A percentile compares a stretch with the other conserved stretches of the same genome.
Conservation (phyloP, 2,888 invertebrate genomes). For the Trichacis sp. region DNA sequence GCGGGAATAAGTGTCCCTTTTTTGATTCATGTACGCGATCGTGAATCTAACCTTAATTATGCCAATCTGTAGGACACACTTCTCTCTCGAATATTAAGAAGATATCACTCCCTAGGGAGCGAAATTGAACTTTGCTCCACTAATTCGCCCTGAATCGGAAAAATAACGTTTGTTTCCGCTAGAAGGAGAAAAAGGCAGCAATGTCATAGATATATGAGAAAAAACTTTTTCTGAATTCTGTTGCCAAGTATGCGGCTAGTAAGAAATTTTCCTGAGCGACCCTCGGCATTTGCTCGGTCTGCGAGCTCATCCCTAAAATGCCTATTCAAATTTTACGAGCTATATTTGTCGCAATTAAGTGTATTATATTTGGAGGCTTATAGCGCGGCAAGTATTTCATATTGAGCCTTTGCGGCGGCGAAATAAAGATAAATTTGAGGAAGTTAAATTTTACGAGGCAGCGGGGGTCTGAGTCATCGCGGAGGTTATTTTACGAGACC, state of each 20-base stretch:
- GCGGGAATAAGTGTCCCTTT: too few relatives aligned
- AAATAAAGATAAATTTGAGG: conserved; percentile 50
- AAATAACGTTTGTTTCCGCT: too few relatives aligned
- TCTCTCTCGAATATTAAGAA: too few relatives aligned
- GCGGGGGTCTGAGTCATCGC: conserved; percentile 54
- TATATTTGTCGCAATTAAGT: conserved; percentile 66
- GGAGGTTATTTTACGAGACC: conserved; percentile 42
- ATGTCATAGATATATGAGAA: too few relatives aligned
- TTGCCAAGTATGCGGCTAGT: not conserved
- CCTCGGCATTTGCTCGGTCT: conserved; percentile 4
- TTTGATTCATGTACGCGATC: too few relatives aligned
- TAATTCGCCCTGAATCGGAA: too few relatives aligned
- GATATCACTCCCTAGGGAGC: too few relatives aligned
- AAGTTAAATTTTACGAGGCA: conserved; percentile 53
- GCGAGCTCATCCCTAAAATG: conserved; percentile 54
- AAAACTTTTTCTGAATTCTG: too few relatives aligned
- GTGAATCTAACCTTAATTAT: too few relatives aligned
- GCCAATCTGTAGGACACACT: too few relatives aligned
- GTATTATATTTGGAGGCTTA: conserved; percentile 58
- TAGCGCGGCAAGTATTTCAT: conserved; percentile 59
- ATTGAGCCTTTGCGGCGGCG: conserved; percentile 48
- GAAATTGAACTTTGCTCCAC: too few relatives aligned
- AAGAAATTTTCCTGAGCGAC: not conserved
- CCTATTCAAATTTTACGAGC: conserved; percentile 67
- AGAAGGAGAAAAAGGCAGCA: too few relatives aligned